Base-by-base conservation (phyloP, 2,888 invertebrate genomes). In the Papilio elwesi region DNA sequence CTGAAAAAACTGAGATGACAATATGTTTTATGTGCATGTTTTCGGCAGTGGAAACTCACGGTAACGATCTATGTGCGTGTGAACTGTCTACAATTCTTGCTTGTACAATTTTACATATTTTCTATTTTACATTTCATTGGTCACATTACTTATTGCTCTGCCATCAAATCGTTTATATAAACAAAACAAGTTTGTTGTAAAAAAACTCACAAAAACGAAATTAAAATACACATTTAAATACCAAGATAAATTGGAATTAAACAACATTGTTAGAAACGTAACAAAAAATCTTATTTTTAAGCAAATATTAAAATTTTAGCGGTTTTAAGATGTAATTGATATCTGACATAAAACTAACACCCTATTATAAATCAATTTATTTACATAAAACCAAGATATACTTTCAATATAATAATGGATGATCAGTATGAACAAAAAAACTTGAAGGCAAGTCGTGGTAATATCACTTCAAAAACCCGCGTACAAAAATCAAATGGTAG, bases 401-500 rank as follows among this genome's bases (percentile, higher is more conserved):
- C 12, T 57, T 57, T 57, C 36, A 36, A 13, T 57, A 2, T 6
- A 26, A 36, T 57, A 53, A 7, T 16, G 16, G 0, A 53, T 16
- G 53, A 53, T 11, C 16, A 16, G 11, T 16, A 11, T 26, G 53
- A 53, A 53, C 26, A 53, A 53, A 11, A 53, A 53, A 26, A 57
- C 8, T 57, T 6, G 6, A 57, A 26, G n/a, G n/a, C n/a, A n/a
- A n/a, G n/a, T n/a, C n/a, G n/a, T n/a, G n/a, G n/a, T n/a, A n/a
- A n/a, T n/a, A n/a, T n/a, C n/a, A n/a, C n/a, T n/a, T n/a, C n/a
- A n/a, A n/a, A n/a, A n/a, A n/a, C n/a, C n/a, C n/a, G n/a, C 55
- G 7, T 53, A 55, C 12, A 57, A 57, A 57, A 12, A 57, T 13
- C 9, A 57, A 64, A 73, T 49, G 15, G 16, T 71, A 43, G 26